Conservation (phyloP, 2,797 vertebrate species). For the Smutsia temminckii region DNA sequence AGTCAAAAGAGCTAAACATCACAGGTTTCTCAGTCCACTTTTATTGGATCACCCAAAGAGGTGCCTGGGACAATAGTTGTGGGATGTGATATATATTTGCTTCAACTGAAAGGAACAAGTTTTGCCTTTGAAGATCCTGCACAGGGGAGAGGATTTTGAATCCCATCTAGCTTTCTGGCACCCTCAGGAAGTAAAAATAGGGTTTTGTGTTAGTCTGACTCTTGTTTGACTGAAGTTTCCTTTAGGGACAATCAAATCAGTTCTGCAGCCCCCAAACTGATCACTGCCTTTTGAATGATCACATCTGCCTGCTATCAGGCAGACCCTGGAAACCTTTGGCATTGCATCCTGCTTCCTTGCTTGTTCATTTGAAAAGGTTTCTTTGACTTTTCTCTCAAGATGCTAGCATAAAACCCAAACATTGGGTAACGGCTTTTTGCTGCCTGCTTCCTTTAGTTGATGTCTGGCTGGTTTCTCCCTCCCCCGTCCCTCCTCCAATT, state of each 20-base stretch:
- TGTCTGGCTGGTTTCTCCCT: slow-evolving; percentile 60
- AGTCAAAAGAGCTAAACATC: slow-evolving; percentile 74
- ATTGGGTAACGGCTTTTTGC: slow-evolving; percentile 10
- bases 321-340: not conserved
- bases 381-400: slow-evolving; percentile 62
- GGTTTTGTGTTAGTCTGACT: not conserved
- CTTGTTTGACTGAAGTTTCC: not conserved
- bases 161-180: slow-evolving; percentile 1
- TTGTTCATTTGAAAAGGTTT: slow-evolving; percentile 3
- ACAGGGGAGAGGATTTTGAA: not conserved
- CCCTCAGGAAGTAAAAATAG: slow-evolving; percentile 12
- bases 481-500: slow-evolving; percentile 45
- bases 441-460: slow-evolving; percentile 66
- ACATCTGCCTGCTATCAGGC: not conserved
- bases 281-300: not conserved
- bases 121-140: slow-evolving; percentile 47
- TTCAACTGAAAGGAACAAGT: slow-evolving; percentile 47
- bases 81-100: slow-evolving; percentile 60
- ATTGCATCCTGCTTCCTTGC: not conserved
- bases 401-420: not conserved
- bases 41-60: slow-evolving; percentile 62
- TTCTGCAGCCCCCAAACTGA: not conserved
- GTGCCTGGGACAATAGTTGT: slow-evolving; percentile 45
- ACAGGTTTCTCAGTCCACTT: slow-evolving; percentile 41
- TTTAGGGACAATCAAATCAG: not conserved